Evolutionary conservation across 2,797 vertebrate species (phyloP), one percentile per base, ranked within the genome.

Genomic region (Malacoctenus gilli): DNA sequence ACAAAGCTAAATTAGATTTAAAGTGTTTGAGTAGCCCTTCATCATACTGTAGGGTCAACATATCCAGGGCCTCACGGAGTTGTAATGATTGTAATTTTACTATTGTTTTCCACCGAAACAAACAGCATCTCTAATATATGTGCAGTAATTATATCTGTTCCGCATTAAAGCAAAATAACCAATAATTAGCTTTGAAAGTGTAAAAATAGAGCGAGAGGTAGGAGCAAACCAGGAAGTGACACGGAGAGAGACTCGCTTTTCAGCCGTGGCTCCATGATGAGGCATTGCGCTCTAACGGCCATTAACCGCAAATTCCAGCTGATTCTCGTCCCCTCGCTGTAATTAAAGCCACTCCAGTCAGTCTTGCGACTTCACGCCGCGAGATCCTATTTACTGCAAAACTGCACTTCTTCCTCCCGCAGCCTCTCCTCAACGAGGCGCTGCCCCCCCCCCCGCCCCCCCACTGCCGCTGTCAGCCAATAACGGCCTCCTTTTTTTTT

Each of bases 281-380:
- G 41, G 51, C 11, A 47, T 63, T 12, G 22, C 20, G 47, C 12
- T 13, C 16, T 28, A 8, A 10, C 44, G 37, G 30, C 39, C 22
- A 47, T 63, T 54, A 46, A 51, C 59, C 39, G 41, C 35, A 23
- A 68, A 52, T 21, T 31, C 30, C 14, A 2, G 6, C 34, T 35
- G 38, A 32, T 59, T 53, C 18, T 50, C 14, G 34, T 44, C n/a
- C 20, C 18, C 8, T 38, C 37, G 21, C 38, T 18, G 15, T 39
- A 42, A 49, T 61, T 65, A 22, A 54, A 50, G 28, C 19, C 1
- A 32, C 3, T 36, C 41, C 14, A 10, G 4, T 62, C 23, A 19
- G 13, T 55, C 21, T 21, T 50, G 11, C 15, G 48, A 25, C 28
- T 53, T 25, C 18, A 15, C 5, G 7, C 34, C 12, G 4, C 1